phyloP scores from a whole-genome alignment of 2,888 invertebrate genomes.

The Eupithecia pulchellata region DNA sequence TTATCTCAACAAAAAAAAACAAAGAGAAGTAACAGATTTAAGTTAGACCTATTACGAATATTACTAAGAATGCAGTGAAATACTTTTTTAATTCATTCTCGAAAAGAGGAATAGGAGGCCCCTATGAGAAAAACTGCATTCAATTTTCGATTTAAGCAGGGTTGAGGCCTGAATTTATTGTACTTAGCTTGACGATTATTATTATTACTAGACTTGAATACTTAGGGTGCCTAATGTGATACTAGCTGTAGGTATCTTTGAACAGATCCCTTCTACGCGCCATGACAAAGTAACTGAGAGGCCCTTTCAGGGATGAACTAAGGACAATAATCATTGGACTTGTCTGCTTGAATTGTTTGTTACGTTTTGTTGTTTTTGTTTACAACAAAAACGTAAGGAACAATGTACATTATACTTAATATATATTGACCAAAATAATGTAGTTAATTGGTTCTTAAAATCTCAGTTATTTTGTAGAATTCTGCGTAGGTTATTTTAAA shows the following conservation, averaged over 20 bases:
- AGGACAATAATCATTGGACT: background rate
- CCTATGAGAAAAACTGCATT: background rate
- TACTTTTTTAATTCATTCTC: background rate
- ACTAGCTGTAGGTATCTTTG: slow-evolving; percentile 40
- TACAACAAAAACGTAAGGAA: too few species aligned
- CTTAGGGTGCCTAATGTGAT: slow-evolving; percentile 44
- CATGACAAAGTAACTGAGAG: slow-evolving; percentile 15
- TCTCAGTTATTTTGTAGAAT: slow-evolving; percentile 25
- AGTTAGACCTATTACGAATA: too few species aligned
- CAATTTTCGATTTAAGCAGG: background rate
- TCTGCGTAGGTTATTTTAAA: background rate
- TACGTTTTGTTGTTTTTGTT: too few species aligned
- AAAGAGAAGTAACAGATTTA: too few species aligned
- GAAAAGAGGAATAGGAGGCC: background rate
- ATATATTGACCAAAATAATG: background rate
- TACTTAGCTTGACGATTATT: background rate
- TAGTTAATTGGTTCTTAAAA: background rate
- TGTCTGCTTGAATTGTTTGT: background rate
- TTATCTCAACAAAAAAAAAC: too few species aligned
- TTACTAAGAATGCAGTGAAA: background rate
- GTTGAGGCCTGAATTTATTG: background rate
- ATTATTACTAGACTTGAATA: slow-evolving; percentile 20
- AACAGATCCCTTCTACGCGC: slow-evolving; percentile 30
- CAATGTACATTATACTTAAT: background rate
- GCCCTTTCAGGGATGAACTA: background rate